Base-by-base conservation (phyloP, 2,797 vertebrate species). In the Cossypha niveicapilla region DNA sequence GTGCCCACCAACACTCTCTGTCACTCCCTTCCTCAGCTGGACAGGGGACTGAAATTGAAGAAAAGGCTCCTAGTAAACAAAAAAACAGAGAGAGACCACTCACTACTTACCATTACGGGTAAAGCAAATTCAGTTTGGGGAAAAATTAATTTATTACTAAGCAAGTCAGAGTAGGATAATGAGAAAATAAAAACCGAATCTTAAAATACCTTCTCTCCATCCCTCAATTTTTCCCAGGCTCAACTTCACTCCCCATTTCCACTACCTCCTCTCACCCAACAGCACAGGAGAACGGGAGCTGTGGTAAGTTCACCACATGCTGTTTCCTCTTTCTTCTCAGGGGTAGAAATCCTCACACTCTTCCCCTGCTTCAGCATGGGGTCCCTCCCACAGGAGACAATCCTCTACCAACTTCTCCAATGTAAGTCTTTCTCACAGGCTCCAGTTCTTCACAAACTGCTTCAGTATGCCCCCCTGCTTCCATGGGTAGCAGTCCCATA, bases 341-440 rank as follows among this genome's bases (percentile, higher is more conserved):
- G 7, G 5, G 10, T 1, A 51, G 30, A 41, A 68, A 60, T 34
- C 25, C n/a, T 57, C 35, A 61, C 15, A 34, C 14, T 41, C 39
- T 72, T 32, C 7, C 48, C 24, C 42, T 57, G n/a, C 18, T 76
- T 28, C 48, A 78, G 10, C 8, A 1, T 11, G 13, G n/a, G 6
- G 11, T 21, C 18, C 8, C 37, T 73, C 45, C 54, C 32, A 85
- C 5, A 11, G 45, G 10, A 54, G 13, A 89, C 28, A 61, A 18
- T 23, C 30, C 16, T 75, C 35, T 27, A 60, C 21, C 6, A 66
- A 50, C 25, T 75, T 28, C 47, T 45, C 63, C n/a, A 71, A n/a
- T 3, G 0, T 10, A 35, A 47, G 18, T 13, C 23, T 34, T 72
- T 86, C 42, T 44, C 66, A 57, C 0, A 0, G 23, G 27, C 18